A percentile compares a stretch with the other conserved stretches of the same genome.
phyloP scores from a whole-genome alignment of 2,113 vertebrate genomes.

The Rynchops niger region DNA sequence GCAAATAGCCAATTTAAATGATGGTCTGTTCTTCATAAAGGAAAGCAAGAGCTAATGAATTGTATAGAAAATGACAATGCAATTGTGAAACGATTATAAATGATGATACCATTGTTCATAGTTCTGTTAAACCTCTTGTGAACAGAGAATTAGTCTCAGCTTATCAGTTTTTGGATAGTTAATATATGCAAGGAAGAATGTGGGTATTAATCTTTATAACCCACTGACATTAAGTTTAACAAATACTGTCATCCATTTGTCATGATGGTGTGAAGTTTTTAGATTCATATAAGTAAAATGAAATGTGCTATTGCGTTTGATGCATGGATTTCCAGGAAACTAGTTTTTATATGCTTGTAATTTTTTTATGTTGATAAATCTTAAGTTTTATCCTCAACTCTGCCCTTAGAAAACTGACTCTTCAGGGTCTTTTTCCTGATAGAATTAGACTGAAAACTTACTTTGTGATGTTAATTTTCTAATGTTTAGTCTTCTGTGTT shows the following conservation, averaged over 20 bases:
- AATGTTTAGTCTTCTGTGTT: neutral
- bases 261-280: neutral
- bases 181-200: constrained; percentile 6
- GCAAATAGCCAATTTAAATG: neutral
- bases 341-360: neutral
- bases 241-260: neutral
- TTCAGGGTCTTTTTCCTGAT: neutral
- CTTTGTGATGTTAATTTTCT: neutral
- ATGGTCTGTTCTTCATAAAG: neutral
- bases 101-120: neutral
- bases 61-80: neutral
- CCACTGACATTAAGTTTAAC: neutral
- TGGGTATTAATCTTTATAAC: constrained; percentile 31
- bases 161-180: neutral
- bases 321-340: neutral
- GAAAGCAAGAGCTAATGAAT: neutral
- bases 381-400: neutral
- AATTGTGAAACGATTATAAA: neutral
- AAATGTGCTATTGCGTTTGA: neutral
- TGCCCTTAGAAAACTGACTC: neutral
- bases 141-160: neutral
- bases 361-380: neutral
- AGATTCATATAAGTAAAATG: neutral
- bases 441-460: neutral
- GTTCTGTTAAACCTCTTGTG: neutral